phyloP scores from a whole-genome alignment of 2,113 vertebrate genomes.

The Sylvia atricapilla region DNA sequence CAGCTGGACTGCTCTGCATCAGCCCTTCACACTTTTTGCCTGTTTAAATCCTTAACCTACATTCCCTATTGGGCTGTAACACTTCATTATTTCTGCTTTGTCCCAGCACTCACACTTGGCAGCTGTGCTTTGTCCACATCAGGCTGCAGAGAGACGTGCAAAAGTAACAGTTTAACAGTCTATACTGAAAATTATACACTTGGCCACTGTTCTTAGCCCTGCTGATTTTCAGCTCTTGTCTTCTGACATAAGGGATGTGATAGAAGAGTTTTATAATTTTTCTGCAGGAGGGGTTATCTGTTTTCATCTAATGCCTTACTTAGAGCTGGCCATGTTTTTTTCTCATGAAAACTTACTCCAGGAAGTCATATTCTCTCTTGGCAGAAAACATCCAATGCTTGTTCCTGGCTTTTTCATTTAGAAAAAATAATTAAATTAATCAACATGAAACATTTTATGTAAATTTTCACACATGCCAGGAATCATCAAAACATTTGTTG shows the following conservation, averaged over 20 bases:
- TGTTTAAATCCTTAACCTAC: slow-evolving; percentile 39
- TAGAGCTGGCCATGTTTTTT: background rate
- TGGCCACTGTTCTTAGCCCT: background rate
- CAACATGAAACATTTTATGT: background rate
- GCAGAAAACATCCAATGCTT: background rate
- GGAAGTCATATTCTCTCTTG: background rate
- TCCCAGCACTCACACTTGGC: background rate
- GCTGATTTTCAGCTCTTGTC: background rate
- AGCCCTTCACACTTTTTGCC: background rate
- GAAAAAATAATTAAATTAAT: background rate
- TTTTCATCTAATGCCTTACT: background rate
- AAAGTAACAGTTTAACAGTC: background rate
- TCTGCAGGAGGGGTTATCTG: background rate
- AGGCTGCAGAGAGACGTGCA: background rate
- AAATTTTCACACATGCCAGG: background rate
- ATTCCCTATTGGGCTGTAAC: background rate
- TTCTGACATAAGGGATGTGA: background rate
- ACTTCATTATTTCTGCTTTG: slow-evolving; percentile 42
- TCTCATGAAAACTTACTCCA: background rate
- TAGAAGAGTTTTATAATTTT: background rate
- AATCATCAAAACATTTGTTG: background rate
- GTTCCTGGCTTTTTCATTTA: background rate
- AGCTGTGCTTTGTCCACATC: background rate
- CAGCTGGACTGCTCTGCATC: background rate
- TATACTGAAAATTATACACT: background rate